A percentile compares a stretch with the other conserved stretches of the same genome.
Evolutionary conservation across 2,888 invertebrate species (phyloP).

Genomic region (Bellardia pandia): DNA sequence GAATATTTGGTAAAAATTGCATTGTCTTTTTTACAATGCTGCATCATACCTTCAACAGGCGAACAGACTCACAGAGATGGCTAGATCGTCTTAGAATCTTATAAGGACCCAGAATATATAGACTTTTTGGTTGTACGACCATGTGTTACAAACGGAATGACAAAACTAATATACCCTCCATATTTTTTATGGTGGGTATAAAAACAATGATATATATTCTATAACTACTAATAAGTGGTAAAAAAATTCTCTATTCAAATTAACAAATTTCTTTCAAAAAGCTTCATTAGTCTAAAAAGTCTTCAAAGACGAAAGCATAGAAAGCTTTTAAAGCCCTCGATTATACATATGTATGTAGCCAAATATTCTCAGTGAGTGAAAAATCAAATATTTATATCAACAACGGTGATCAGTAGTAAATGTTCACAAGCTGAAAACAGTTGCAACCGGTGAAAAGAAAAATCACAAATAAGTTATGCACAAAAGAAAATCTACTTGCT

Average conservation of each 20-base stretch:
- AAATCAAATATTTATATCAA: constrained; percentile 12
- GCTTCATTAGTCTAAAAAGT: not conserved
- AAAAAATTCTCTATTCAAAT: not conserved
- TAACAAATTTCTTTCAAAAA: not conserved
- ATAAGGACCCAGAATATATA: too few relatives aligned
- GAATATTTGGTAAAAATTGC: too few relatives aligned
- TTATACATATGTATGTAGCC: constrained; percentile 1
- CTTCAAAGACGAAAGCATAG: not conserved
- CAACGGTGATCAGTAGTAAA: constrained; percentile 46
- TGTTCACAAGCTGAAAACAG: constrained; percentile 16
- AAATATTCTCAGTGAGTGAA: constrained; percentile 1
- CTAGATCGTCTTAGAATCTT: too few relatives aligned
- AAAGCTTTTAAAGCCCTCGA: constrained; percentile 11
- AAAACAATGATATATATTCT: too few relatives aligned
- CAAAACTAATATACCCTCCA: too few relatives aligned
- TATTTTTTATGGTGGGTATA: too few relatives aligned
- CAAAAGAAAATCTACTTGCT: constrained; percentile 20
- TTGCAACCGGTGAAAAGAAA: constrained; percentile 28
- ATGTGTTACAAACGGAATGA: too few relatives aligned
- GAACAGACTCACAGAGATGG: too few relatives aligned
- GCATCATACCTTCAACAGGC: too few relatives aligned
- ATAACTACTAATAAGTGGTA: too few relatives aligned
- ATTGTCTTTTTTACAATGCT: too few relatives aligned
- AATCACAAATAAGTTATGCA: constrained; percentile 38
- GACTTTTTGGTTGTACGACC: too few relatives aligned